Evolutionary conservation across 2,113 vertebrate species (phyloP).

Genomic region (Calonectris borealis): DNA sequence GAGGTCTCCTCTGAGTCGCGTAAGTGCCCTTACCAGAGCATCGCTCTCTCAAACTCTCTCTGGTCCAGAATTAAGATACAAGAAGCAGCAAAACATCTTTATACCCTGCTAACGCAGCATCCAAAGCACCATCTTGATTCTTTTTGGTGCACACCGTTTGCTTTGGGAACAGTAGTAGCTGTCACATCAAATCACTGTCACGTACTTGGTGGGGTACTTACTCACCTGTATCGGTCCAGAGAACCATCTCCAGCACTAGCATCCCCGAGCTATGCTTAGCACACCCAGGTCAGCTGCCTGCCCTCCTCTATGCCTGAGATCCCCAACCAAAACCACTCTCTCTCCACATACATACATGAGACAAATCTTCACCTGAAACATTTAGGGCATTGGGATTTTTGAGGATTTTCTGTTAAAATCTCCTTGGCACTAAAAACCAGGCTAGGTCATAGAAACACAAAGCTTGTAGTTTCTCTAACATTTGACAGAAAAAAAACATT

Average conservation of each 20-base stretch:
- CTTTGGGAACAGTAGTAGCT: slow-evolving; percentile 3
- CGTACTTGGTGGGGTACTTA: not conserved
- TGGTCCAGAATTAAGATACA: not conserved
- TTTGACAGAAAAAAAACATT: not conserved
- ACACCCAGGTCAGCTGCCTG: not conserved
- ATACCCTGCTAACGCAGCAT: not conserved
- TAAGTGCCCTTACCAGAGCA: slow-evolving; percentile 7
- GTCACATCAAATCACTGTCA: not conserved
- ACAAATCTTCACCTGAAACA: not conserved
- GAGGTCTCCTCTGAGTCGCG: not conserved
- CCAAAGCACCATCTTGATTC: not conserved
- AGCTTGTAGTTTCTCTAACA: not conserved
- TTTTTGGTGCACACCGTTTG: not conserved
- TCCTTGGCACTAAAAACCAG: not conserved
- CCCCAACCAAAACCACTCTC: not conserved
- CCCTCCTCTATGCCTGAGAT: not conserved
- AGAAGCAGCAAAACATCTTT: not conserved
- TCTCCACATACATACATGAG: not conserved
- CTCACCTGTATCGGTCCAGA: not conserved
- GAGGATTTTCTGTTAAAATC: not conserved
- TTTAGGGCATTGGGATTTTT: not conserved
- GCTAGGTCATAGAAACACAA: not conserved
- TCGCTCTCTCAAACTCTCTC: not conserved
- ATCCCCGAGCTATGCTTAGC: not conserved
- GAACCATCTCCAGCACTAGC: not conserved